Evolutionary conservation across 2,113 vertebrate species (phyloP).

Genomic region (Thamnaconus septentrionalis): DNA sequence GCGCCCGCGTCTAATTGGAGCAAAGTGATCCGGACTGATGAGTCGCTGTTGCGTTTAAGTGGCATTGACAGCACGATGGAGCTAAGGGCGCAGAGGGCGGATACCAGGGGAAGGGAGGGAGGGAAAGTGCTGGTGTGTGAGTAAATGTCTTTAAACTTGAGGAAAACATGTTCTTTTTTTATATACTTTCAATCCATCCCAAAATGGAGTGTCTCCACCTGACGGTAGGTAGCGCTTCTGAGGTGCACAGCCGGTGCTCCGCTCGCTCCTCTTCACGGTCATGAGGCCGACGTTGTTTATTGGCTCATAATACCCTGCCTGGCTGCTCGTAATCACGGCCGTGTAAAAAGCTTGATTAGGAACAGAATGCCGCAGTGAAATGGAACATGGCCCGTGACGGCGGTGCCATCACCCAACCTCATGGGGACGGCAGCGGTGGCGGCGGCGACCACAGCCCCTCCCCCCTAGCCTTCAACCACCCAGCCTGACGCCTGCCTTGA

Average conservation of each 20-base stretch:
- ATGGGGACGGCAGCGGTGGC: neutral
- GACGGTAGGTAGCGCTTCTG: neutral
- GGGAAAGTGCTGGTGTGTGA: conserved; percentile 45
- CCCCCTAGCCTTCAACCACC: conserved; percentile 31
- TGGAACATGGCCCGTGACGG: conserved; percentile 41
- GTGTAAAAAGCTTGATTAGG: conserved; percentile 63
- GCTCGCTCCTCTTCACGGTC: conserved; percentile 59
- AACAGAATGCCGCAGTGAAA: conserved; percentile 65
- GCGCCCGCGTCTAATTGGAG: conserved; percentile 66
- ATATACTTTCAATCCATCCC: no score
- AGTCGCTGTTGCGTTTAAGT: conserved; percentile 64
- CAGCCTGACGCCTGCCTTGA: conserved; percentile 43
- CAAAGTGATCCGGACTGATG: conserved; percentile 68
- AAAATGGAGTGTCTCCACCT: no score
- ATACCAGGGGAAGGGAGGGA: neutral
- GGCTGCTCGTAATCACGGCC: conserved; percentile 57
- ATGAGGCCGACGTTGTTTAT: conserved; percentile 60
- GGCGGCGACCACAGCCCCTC: no score
- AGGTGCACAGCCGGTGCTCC: conserved; percentile 19
- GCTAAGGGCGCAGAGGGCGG: conserved; percentile 21
- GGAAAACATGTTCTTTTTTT: no score
- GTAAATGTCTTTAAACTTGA: conserved; percentile 6
- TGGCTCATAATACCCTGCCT: conserved; percentile 55
- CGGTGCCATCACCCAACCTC: conserved; percentile 53
- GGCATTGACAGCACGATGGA: conserved; percentile 59